Evolutionary conservation across 2,888 invertebrate genomes (phyloP).

Genomic region (Euproctis similis): DNA sequence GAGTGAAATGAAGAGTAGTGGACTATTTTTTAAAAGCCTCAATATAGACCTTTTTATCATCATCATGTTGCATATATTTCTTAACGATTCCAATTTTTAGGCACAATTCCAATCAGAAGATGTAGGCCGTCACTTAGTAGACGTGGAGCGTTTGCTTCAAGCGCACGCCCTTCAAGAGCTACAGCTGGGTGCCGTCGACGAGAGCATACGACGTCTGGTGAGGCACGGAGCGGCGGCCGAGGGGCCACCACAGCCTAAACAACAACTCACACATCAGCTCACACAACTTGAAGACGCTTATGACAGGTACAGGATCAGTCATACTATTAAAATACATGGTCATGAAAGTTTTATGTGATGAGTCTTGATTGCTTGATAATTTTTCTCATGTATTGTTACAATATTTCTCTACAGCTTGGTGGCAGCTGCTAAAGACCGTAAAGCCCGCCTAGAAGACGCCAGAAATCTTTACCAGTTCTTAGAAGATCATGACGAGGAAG

Average conservation of each 20-base stretch:
- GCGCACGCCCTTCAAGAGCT: constrained; percentile 95
- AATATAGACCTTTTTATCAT: too few relatives aligned
- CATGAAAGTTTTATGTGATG: too few relatives aligned
- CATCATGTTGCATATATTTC: too few relatives aligned
- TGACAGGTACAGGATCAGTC: constrained; percentile 79
- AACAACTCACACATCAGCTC: constrained; percentile 84
- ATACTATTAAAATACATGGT: too few relatives aligned
- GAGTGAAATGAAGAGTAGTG: too few relatives aligned
- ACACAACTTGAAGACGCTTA: constrained; percentile 87
- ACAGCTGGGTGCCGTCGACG: constrained; percentile 91
- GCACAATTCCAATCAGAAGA: constrained; percentile 86
- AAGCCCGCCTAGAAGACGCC: constrained; percentile 92
- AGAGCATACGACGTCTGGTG: constrained; percentile 86
- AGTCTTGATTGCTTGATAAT: too few relatives aligned
- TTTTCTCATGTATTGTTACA: too few relatives aligned
- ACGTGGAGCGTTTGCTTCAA: constrained; percentile 95
- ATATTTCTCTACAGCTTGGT: constrained; percentile 62
- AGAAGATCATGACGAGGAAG: constrained; percentile 98
- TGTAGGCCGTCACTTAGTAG: constrained; percentile 94
- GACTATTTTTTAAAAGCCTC: too few relatives aligned
- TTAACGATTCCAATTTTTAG: too few relatives aligned
- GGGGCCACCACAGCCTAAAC: constrained; percentile 80
- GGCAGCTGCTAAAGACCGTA: constrained; percentile 84
- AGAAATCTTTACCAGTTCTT: constrained; percentile 95
- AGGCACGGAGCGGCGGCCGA: constrained; percentile 54